A percentile compares a stretch with the other conserved stretches of the same genome.
These are phyloP conservation scores for Calidris pygmaea DNA, from an alignment of 2,113 vertebrate genomes.

Conservation along the genomic window DNA sequence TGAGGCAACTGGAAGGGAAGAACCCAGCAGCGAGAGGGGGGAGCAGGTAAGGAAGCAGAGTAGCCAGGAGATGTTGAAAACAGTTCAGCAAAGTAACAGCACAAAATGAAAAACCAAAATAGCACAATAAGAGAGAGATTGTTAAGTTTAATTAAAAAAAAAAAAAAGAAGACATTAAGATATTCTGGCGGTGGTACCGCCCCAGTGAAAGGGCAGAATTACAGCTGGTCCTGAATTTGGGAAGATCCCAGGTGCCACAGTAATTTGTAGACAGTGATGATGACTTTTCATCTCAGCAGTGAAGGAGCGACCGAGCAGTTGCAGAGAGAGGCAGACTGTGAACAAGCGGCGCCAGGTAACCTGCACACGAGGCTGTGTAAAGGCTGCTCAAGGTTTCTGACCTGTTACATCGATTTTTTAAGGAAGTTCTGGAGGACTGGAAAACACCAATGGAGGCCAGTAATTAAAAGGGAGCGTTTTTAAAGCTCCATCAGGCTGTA, in stretches of 20 bases:
- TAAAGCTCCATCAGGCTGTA: neutral
- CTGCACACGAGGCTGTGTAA: fast-evolving
- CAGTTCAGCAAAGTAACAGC: neutral
- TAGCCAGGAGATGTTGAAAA: neutral
- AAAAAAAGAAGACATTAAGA: neutral
- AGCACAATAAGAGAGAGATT: neutral
- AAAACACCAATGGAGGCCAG: neutral
- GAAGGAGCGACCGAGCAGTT: fast-evolving
- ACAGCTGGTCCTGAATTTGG: neutral
- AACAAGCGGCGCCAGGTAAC: neutral
- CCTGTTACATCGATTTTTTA: neutral
- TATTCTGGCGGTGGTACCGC: neutral
- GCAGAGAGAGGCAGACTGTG: neutral
- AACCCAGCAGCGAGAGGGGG: neutral
- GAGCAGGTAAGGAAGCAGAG: neutral
- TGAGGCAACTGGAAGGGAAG: neutral
- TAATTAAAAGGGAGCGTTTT: neutral
- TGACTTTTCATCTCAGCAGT: neutral
- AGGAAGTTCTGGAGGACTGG: neutral
- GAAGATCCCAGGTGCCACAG: neutral
- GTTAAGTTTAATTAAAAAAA: neutral
- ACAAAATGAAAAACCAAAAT: fast-evolving
- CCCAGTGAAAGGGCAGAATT: neutral
- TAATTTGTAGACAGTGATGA: neutral
- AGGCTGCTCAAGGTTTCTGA: neutral